These are phyloP conservation scores for Lepisosteus osseus DNA, from an alignment of 2,113 vertebrate genomes.

Conservation along the genomic window DNA sequence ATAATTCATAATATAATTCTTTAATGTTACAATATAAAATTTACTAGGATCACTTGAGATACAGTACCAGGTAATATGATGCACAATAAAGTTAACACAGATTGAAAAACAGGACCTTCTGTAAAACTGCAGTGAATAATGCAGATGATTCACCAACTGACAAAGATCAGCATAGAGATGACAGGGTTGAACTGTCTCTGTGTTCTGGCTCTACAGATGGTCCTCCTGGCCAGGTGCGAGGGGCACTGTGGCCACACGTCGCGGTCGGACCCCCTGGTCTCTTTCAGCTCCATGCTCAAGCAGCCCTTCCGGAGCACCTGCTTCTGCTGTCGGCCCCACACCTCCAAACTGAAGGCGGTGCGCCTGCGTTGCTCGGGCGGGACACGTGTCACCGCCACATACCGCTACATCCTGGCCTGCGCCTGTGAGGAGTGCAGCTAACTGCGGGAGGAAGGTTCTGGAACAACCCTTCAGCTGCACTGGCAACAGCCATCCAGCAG, in stretches of 20 bases:
- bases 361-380: conserved; percentile 85
- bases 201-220: conserved; percentile 73
- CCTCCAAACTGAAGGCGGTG: conserved; percentile 94
- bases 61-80: too few species aligned
- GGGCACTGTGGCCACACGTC: conserved; percentile 90
- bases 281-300: conserved; percentile 91
- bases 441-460: conserved; percentile 18
- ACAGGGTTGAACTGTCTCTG: conserved; percentile 10
- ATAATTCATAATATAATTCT: too few species aligned
- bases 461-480: not conserved
- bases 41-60: too few species aligned
- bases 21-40: too few species aligned
- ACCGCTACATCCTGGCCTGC: conserved; percentile 96
- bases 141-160: too few species aligned
- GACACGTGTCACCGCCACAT: conserved; percentile 89
- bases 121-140: too few species aligned
- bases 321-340: conserved; percentile 92
- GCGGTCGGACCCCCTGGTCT: conserved; percentile 89
- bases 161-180: too few species aligned
- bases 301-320: conserved; percentile 92
- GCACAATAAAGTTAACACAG: too few species aligned
- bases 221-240: conserved; percentile 90
- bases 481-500: too few species aligned
- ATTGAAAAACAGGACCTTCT: too few species aligned
- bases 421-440: conserved; percentile 92